Evolutionary conservation across 2,888 invertebrate species (phyloP).

Genomic region (Monopis laevigella): DNA sequence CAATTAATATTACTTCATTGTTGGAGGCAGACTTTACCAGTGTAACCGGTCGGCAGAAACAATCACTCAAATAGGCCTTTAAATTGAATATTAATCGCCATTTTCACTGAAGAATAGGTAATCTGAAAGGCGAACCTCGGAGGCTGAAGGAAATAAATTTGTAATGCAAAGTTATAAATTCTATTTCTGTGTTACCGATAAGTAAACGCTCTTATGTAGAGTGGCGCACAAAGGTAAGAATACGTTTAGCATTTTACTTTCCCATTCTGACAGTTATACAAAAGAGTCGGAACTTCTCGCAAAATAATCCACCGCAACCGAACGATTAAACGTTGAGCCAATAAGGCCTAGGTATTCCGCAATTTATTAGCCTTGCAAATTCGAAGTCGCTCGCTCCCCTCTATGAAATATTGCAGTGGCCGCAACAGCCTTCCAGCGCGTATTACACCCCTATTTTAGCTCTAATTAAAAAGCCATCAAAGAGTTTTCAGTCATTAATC

Average conservation of each 20-base stretch:
- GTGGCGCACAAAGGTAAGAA: slow-evolving; percentile 47
- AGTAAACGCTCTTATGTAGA: slow-evolving; percentile 50
- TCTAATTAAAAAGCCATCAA: slow-evolving; percentile 69
- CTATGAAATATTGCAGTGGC: slow-evolving; percentile 60
- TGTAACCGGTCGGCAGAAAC: slow-evolving; percentile 41
- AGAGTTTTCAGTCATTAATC: slow-evolving; percentile 68
- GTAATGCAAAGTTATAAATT: slow-evolving; percentile 66
- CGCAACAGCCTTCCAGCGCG: slow-evolving; percentile 48
- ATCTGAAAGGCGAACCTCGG: slow-evolving; percentile 46
- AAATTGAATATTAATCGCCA: slow-evolving; percentile 65
- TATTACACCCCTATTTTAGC: slow-evolving; percentile 64
- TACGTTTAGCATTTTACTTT: slow-evolving; percentile 49
- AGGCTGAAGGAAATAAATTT: slow-evolving; percentile 58
- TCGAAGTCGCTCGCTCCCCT: slow-evolving; percentile 42
- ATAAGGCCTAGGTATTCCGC: slow-evolving; percentile 62
- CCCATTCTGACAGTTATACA: slow-evolving; percentile 34
- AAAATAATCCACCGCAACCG: slow-evolving; percentile 49
- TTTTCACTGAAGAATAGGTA: slow-evolving; percentile 59
- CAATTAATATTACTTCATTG: slow-evolving; percentile 46
- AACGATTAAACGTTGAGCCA: slow-evolving; percentile 55
- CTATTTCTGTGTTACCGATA: slow-evolving; percentile 58
- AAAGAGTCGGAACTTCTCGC: slow-evolving; percentile 29
- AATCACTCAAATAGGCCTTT: slow-evolving; percentile 62
- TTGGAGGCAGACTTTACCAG: slow-evolving; percentile 39
- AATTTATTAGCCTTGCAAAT: slow-evolving; percentile 68